Base-by-base conservation (phyloP, 2,113 vertebrate species). In the Rhinogobius similis region DNA sequence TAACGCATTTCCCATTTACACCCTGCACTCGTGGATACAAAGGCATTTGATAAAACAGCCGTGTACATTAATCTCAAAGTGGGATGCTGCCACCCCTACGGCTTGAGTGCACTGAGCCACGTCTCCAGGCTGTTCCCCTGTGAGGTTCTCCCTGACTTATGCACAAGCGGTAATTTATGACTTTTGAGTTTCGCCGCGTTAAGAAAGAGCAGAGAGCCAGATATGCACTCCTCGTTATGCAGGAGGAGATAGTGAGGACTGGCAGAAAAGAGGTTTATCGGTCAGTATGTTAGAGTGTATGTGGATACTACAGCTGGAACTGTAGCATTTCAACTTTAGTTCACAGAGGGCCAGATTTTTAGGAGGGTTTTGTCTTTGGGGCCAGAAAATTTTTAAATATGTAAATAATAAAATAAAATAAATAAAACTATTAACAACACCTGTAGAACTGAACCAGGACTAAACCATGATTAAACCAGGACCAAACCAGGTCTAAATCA, bases 151-250 rank as follows among this genome's bases (percentile, higher is more conserved):
- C 76, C 80, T 82, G 88, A 87, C 82, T 87, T 89, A 87, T 86
- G 86, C 82, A 89, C 75, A 88, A 76, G 75, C 74, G 79, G 83
- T 90, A 87, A 91, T 92, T 90, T 89, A 92, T 92, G 80, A 83
- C 81, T 84, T 85, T 77, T 29, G 41, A 76, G 70, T 69, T 81
- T 76, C 67, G 64, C 62, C 46, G 70, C 36, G 72, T 62, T 65
- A 79, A 83, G 77, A 76, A 59, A 13, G 50, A 48, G 76, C 27
- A 48, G 56, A 73, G 66, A 55, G 65, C 2, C 53, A 55, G 69
- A 82, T 58, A 61, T 76, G 81, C 67, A 12, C 73, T 68, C 64
- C 68, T 82, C 79, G 78, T 77, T 83, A 76, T 68, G 32, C 75
- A 43, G 48, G 27, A 78, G 66, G 62, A 81, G 76, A 83, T 68